Evolutionary conservation across 2,888 invertebrate species (phyloP).

Genomic region (Kryphioiulus occultus): DNA sequence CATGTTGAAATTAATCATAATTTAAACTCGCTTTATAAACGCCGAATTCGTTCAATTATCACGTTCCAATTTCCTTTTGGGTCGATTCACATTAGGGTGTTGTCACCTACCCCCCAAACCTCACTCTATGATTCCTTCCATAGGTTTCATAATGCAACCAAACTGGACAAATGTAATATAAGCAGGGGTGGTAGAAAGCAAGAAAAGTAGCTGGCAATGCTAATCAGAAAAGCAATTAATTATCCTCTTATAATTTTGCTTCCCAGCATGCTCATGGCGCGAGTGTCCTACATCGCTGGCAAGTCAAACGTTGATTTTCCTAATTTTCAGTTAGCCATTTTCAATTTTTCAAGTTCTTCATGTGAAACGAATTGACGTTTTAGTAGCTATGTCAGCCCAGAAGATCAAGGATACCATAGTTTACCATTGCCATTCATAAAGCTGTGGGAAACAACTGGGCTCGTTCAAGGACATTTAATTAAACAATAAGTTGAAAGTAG

Average conservation of each 20-base stretch:
- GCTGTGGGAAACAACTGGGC: too few relatives aligned
- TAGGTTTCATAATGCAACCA: not conserved
- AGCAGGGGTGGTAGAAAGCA: not conserved
- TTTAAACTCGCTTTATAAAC: not conserved
- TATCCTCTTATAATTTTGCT: not conserved
- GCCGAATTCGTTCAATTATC: conserved; percentile 26
- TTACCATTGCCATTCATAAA: conserved; percentile 6
- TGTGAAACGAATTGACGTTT: not conserved
- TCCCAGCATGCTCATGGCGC: not conserved
- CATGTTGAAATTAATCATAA: not conserved
- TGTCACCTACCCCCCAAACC: not conserved
- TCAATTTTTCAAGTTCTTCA: not conserved
- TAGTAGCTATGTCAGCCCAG: not conserved
- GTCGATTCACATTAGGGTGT: not conserved
- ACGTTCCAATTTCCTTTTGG: not conserved
- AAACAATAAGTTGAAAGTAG: not conserved
- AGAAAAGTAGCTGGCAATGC: not conserved
- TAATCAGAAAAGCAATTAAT: not conserved
- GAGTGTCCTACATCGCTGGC: not conserved
- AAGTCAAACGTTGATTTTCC: not conserved
- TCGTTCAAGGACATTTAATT: not conserved
- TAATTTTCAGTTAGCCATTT: not conserved
- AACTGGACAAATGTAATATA: not conserved
- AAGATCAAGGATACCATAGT: conserved; percentile 25
- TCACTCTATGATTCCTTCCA: not conserved